These are phyloP conservation scores for Aldrovandia affinis DNA, from an alignment of 2,797 vertebrate species.

Conservation along the genomic window DNA sequence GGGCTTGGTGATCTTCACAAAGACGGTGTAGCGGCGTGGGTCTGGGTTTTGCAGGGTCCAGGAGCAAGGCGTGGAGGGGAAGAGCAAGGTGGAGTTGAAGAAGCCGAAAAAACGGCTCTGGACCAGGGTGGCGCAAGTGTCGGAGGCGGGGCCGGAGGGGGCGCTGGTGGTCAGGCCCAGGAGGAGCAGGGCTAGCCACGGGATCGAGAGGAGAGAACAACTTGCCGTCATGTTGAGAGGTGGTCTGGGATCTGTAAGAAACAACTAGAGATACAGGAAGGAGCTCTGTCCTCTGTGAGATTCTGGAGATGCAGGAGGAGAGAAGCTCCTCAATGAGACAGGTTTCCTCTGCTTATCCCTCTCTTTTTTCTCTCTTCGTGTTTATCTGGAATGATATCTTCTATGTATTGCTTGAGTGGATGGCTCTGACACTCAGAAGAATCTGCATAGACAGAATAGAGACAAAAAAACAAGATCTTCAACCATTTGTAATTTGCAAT, in stretches of 20 bases:
- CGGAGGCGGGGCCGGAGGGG: constrained; percentile 78
- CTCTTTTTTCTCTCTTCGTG: constrained; percentile 50
- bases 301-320: neutral
- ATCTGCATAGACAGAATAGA: constrained; percentile 55
- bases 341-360: constrained; percentile 44
- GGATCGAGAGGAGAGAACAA: constrained; percentile 59
- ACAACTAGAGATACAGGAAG: constrained; percentile 9
- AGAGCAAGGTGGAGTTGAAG: constrained; percentile 86
- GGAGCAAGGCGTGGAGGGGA: constrained; percentile 83
- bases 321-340: constrained; percentile 29
- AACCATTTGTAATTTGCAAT: no score
- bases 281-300: constrained; percentile 22
- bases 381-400: constrained; percentile 47
- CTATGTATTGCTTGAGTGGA: constrained; percentile 51
- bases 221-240: constrained; percentile 64
- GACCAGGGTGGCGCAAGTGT: constrained; percentile 90
- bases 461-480: constrained; percentile 34
- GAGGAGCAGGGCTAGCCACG: constrained; percentile 70
- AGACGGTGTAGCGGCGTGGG: constrained; percentile 94
- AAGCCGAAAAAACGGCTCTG: constrained; percentile 97
- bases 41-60: constrained; percentile 99
- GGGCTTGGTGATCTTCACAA: constrained; percentile 95
- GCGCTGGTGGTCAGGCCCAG: constrained; percentile 76
- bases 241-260: constrained; percentile 28
- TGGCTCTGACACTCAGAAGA: constrained; percentile 51